Evolutionary conservation across 2,113 vertebrate genomes (phyloP).

Genomic region (Eurystomus gularis): DNA sequence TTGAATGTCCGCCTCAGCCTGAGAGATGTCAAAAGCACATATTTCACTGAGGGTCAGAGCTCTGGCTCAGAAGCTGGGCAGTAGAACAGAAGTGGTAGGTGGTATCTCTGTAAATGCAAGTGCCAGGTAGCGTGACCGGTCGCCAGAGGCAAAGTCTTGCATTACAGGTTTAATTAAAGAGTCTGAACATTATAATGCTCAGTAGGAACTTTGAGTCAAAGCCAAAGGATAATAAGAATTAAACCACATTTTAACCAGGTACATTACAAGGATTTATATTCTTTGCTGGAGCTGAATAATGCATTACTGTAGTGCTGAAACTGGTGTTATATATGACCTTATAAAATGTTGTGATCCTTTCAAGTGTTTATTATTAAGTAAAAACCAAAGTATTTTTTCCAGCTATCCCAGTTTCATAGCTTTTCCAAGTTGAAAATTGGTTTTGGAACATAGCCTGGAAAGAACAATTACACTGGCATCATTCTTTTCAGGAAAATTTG

Average conservation of each 20-base stretch:
- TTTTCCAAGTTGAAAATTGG: not conserved
- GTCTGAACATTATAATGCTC: not conserved
- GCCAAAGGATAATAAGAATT: conserved; percentile 42
- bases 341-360: conserved; percentile 37
- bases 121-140: not conserved
- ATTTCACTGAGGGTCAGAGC: not conserved
- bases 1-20: not conserved
- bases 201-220: not conserved
- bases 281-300: conserved; percentile 31
- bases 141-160: not conserved
- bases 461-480: not conserved
- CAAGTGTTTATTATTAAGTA: not conserved
- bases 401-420: not conserved
- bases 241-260: conserved; percentile 18
- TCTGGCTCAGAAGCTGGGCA: not conserved
- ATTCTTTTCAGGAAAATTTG: conserved; percentile 18
- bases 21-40: rapidly evolving
- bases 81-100: not conserved
- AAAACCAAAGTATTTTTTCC: not conserved
- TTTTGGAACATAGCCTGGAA: not conserved
- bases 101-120: not conserved
- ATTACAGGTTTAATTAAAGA: not conserved
- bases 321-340: conserved; percentile 26
- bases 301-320: conserved; percentile 11
- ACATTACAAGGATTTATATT: conserved; percentile 46